Conservation (phyloP, 1,140 invertebrate genomes). For the Idris sp. region DNA sequence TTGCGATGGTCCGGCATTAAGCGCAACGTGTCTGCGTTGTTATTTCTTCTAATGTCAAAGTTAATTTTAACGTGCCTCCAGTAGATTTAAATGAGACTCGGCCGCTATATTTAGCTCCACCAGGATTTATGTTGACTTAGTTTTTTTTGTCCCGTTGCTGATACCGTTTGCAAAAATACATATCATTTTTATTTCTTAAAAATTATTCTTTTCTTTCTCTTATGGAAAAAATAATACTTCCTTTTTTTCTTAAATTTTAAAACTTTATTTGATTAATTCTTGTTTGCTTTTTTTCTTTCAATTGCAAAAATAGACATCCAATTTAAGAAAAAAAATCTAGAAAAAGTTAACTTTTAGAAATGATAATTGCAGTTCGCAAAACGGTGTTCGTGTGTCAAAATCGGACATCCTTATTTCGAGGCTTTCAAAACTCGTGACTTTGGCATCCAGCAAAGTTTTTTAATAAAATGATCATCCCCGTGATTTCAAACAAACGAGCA, state of each 20-base stretch:
- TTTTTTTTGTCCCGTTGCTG: conserved; percentile 47
- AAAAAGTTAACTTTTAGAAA: conserved; percentile 3
- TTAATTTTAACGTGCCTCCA: conserved; percentile 63
- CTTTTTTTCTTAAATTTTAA: too few species aligned
- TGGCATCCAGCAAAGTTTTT: conserved; percentile 59
- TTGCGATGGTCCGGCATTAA: conserved; percentile 27
- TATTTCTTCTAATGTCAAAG: conserved; percentile 64
- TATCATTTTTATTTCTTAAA: too few species aligned
- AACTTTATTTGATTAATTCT: too few species aligned
- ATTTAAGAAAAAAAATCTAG: too few species aligned
- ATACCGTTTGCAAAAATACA: conserved; percentile 35
- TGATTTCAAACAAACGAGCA: too few species aligned
- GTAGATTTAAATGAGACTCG: conserved; percentile 62
- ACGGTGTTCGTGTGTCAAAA: conserved; percentile 32
- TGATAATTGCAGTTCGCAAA: conserved; percentile 23
- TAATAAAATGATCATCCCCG: conserved; percentile 56
- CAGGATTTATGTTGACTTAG: conserved; percentile 51
- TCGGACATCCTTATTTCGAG: conserved; percentile 49
- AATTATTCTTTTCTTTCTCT: neutral
- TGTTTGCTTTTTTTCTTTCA: too few species aligned
- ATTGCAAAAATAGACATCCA: too few species aligned
- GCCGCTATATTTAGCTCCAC: conserved; percentile 47
- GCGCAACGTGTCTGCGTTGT: conserved; percentile 56
- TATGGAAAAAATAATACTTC: conserved; percentile 9
- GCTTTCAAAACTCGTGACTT: conserved; percentile 31